Base-by-base conservation (phyloP, 2,113 vertebrate genomes). In the Gallinago jamesoni region DNA sequence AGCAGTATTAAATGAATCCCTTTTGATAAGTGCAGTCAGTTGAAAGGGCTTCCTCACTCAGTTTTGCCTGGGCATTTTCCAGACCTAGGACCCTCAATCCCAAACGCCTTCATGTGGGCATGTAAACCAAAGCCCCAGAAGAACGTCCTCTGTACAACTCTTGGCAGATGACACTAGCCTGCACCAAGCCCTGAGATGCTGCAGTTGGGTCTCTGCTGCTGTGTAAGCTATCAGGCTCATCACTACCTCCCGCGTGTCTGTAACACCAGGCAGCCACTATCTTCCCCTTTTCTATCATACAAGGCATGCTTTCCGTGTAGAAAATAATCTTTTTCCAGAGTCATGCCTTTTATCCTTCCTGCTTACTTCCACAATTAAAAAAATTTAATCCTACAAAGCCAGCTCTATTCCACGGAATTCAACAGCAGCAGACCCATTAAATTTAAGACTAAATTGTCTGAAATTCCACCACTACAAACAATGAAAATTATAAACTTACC, bases 11-110 rank as follows among this genome's bases (percentile, higher is more conserved):
- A 69, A 82, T 5, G 9, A 84, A 78, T 13, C 57, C 27, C 69
- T 52, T 43, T 10, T 10, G 14, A 0, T 22, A 35, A 35, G 35
- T 1, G 48, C 4, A 1, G 57, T 14, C 62, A 31, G 16, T 7
- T 3, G 6, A 62, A 82, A 86, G 25, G 7, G 37, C 19, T 68
- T 35, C 52, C 52, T 72, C 27, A 14, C 18, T 1, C 3, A 84
- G 47, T 21, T 47, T n/a, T 41, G 8, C 39, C 43, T 19, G 37
- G 37, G 8, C n/a, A 10, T 63, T 64, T 84, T 28, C 53, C 80
- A 90, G 37, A 41, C 28, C 18, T 7, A 47, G 18, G 78, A 82
- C 52, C 35, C 53, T 52, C 6, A 0, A 20, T 57, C 76, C 52
- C 72, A 53, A 56, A 79, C 1, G 53, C 22, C 21, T 27, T 64